Conservation (phyloP, 2,797 vertebrate genomes). For the Eurystomus glaucurus region DNA sequence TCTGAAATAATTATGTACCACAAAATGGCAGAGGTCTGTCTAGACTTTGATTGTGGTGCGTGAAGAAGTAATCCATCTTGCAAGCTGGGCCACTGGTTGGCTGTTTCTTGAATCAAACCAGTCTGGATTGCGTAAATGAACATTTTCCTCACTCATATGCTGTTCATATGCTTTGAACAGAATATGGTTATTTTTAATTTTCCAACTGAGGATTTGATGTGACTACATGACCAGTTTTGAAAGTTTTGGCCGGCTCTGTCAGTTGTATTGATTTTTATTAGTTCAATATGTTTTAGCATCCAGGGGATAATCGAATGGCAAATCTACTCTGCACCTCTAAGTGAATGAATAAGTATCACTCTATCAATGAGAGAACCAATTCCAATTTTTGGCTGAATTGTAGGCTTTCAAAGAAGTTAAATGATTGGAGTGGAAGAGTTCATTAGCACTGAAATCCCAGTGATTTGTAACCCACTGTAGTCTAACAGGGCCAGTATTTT, state of each 20-base stretch:
- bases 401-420: background rate
- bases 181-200: background rate
- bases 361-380: background rate
- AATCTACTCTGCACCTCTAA: background rate
- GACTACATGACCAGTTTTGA: background rate
- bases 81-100: background rate
- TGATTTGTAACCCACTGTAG: background rate
- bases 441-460: background rate
- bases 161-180: background rate
- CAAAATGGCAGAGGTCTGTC: background rate
- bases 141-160: background rate
- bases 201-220: background rate
- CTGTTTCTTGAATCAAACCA: background rate
- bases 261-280: background rate
- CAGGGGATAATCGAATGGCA: background rate
- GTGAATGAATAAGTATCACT: background rate
- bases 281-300: background rate
- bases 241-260: background rate
- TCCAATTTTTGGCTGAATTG: background rate
- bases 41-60: background rate
- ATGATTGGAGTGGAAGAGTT: background rate
- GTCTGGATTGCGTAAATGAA: background rate
- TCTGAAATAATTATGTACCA: background rate
- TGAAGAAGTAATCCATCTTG: background rate
- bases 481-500: background rate